Evolutionary conservation across 2,888 invertebrate species (phyloP).

Genomic region (Camptogramma bilineatum): DNA sequence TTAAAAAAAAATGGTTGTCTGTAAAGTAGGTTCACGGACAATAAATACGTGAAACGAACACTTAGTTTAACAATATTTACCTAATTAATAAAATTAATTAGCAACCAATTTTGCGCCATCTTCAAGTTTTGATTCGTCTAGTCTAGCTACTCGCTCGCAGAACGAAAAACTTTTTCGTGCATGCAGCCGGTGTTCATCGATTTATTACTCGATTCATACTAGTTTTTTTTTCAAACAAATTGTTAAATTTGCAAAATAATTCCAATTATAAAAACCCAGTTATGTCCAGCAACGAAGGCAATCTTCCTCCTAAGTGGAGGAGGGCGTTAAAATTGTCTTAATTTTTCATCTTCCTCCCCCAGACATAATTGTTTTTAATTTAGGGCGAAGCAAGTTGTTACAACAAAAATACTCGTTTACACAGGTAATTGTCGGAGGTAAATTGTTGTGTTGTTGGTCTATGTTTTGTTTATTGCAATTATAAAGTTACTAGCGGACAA

Average conservation of each 20-base stretch:
- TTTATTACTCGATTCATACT: too few relatives aligned
- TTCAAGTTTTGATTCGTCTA: too few relatives aligned
- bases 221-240: too few relatives aligned
- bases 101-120: too few relatives aligned
- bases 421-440: slow-evolving; percentile 42
- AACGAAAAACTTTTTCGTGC: too few relatives aligned
- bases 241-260: not conserved
- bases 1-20: too few relatives aligned
- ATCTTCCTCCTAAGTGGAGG: slow-evolving; percentile 49
- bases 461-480: not conserved
- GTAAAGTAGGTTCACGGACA: too few relatives aligned
- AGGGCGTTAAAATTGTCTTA: slow-evolving; percentile 80
- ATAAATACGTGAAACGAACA: too few relatives aligned
- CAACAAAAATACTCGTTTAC: slow-evolving; percentile 66
- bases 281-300: slow-evolving; percentile 41
- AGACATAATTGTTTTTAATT: slow-evolving; percentile 83
- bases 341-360: slow-evolving; percentile 79
- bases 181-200: too few relatives aligned
- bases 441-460: slow-evolving; percentile 42
- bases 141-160: too few relatives aligned
- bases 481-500: not conserved
- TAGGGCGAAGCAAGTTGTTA: slow-evolving; percentile 71
- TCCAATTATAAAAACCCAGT: slow-evolving; percentile 29
- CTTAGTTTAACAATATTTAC: too few relatives aligned
- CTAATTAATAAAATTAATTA: too few relatives aligned